A percentile compares a stretch with the other conserved stretches of the same genome.
phyloP scores from a whole-genome alignment of 2,797 vertebrate genomes.

The Morelia viridis region DNA sequence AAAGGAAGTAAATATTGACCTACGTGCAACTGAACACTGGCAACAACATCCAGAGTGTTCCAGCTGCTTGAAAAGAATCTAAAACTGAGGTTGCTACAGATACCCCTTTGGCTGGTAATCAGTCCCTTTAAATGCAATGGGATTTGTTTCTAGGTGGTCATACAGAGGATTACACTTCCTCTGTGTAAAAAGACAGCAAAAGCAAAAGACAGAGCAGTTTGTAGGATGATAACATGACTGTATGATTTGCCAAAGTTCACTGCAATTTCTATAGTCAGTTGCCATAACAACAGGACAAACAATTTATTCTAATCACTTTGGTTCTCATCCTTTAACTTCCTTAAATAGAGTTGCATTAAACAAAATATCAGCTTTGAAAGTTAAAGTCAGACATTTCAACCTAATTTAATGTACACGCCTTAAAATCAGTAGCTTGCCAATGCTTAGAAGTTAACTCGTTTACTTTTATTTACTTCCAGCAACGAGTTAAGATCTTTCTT shows the following conservation, averaged over 20 bases:
- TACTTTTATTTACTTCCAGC: not conserved
- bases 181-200: too few relatives aligned
- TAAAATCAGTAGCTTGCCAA: slow-evolving; percentile 16
- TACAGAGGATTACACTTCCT: not conserved
- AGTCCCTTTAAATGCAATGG: not conserved
- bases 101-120: not conserved
- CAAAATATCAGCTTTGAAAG: slow-evolving; percentile 46
- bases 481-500: not conserved
- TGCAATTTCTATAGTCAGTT: slow-evolving; percentile 56
- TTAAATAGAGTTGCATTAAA: slow-evolving; percentile 43
- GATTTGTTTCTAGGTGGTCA: not conserved
- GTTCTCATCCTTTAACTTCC: slow-evolving; percentile 34
- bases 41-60: not conserved
- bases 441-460: not conserved
- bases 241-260: slow-evolving; percentile 44
- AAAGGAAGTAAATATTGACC: not conserved
- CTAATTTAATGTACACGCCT: not conserved
- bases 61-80: slow-evolving; percentile 42
- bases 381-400: slow-evolving; percentile 3
- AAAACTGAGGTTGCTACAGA: not conserved
- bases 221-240: slow-evolving; percentile 10
- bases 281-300: slow-evolving; percentile 59
- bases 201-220: slow-evolving; percentile 34
- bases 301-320: slow-evolving; percentile 56
- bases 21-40: slow-evolving; percentile 1